Base-by-base conservation (phyloP, 2,113 vertebrate species). In the Tonatia bakeri region DNA sequence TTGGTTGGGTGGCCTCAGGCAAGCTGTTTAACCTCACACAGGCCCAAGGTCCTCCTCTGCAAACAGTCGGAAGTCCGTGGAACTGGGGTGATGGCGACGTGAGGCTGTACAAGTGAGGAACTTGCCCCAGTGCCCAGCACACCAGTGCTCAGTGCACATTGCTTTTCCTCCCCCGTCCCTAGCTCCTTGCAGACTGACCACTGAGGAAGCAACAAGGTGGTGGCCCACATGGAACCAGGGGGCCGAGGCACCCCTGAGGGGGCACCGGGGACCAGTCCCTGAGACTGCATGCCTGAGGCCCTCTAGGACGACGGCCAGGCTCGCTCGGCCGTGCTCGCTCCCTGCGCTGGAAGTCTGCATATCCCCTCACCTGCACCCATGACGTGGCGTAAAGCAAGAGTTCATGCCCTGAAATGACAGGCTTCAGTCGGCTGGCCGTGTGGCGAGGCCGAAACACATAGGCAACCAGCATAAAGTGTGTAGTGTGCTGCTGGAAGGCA, bases 51-150 rank as follows among this genome's bases (percentile, higher is more conserved):
- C 54, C 80, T 24, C 5, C 7, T 40, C 61, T 92, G 36, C 7
- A 19, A 14, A 15, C 3, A 10, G 52, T 61, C 4, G 6, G 10
- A 19, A 36, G 13, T 8, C 19, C 3, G 2, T 1, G 9, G 73
- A 33, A n/a, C 73, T 7, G 7, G 26, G 0, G 10, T 5, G 20
- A 12, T 8, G 13, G 13, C 10, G 0, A 20, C 5, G 0, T 5
- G 50, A 77, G 28, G 0, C 11, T 0, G 1, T 5, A 1, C 33
- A 0, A 0, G 5, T 1, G 0, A 13, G n/a, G 64, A 11, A 4
- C 7, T 0, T 14, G 45, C 24, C 56, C 50, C 59, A 1, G 38
- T 1, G 59, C 50, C 67, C 17, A 70, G 75, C 9, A 7, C 19
- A 1, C 1, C 79, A 0, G 16, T 31, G 26, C 80, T 31, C 47